A percentile compares a stretch with the other conserved stretches of the same genome.
phyloP scores from a whole-genome alignment of 2,888 invertebrate species.

The Invenusta paracnida region DNA sequence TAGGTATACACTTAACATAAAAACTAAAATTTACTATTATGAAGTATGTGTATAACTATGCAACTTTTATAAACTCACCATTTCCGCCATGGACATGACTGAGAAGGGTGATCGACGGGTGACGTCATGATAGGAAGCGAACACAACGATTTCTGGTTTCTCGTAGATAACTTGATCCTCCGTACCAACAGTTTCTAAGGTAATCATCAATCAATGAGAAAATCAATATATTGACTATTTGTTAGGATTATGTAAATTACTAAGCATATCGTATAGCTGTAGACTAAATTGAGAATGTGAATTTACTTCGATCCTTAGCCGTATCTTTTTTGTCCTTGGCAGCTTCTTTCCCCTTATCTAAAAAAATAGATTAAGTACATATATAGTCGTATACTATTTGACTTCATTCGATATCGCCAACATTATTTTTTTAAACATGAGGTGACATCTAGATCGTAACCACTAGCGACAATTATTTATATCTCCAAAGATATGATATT shows the following conservation, averaged over 20 bases:
- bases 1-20: no score
- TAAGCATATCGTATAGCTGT: no score
- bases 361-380: background rate
- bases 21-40: no score
- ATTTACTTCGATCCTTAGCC: conserved; percentile 50
- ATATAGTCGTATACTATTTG: background rate
- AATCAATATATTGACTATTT: conserved; percentile 34
- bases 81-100: conserved; percentile 56
- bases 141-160: conserved; percentile 58
- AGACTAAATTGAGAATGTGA: no score
- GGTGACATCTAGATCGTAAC: no score
- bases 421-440: no score
- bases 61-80: conserved; percentile 52
- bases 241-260: background rate
- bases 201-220: no score
- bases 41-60: no score
- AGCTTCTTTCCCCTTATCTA: conserved; percentile 49
- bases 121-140: conserved; percentile 56
- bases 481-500: no score
- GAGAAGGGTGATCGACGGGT: conserved; percentile 54
- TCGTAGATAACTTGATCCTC: conserved; percentile 55
- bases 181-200: conserved; percentile 53
- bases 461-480: no score
- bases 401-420: no score
- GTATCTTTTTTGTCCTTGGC: conserved; percentile 48